Evolutionary conservation across 1,140 invertebrate species (phyloP), one percentile per base, ranked within the genome.

Genomic region (Drosophila novamexicana): DNA sequence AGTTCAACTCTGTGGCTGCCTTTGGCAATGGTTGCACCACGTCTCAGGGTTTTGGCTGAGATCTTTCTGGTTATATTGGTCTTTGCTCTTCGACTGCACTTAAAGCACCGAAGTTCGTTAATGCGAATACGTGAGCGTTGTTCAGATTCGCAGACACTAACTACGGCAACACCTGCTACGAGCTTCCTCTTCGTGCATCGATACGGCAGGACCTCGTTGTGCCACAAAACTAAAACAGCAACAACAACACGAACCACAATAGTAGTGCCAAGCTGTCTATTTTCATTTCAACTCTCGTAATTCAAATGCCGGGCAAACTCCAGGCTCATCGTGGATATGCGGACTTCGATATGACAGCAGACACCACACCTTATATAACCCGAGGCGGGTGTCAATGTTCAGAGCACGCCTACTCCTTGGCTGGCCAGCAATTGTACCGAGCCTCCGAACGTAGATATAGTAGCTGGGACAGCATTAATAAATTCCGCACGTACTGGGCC

Each of bases 401-500:
- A 77, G 70, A 68, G 47, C 40, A 18, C 37, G 59, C 44, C 54
- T 65, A 59, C 67, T 79, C 7, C 45, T n/a, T 7, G 9, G 42
- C 34, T 63, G 50, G 42, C 32, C 36, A 36, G 14, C 16, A 42
- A 62, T 64, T 42, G 61, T 37, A 29, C 49, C 12, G 9, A 67
- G 50, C 45, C 40, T 44, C n/a, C 6, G 8, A 34, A 22, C 47
- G 22, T 49, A 45, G 4, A 6, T 16, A 70, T 44, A 58, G 42
- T 44, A 58, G 42, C 45, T 34, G 54, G 53, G 61, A 40, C 52
- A 64, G 80, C 77, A 89, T 89, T 89, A 89, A 89, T 89, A 89
- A 84, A 84, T 89, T 89, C 65, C 44, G 80, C 84, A 89, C 84
- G 80, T 89, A 89, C 80, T 89, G 84, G 83, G 84, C 77, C 84